A percentile compares a stretch with the other conserved stretches of the same genome.
phyloP scores from a whole-genome alignment of 2,888 invertebrate genomes.

The Pelosia muscerda region DNA sequence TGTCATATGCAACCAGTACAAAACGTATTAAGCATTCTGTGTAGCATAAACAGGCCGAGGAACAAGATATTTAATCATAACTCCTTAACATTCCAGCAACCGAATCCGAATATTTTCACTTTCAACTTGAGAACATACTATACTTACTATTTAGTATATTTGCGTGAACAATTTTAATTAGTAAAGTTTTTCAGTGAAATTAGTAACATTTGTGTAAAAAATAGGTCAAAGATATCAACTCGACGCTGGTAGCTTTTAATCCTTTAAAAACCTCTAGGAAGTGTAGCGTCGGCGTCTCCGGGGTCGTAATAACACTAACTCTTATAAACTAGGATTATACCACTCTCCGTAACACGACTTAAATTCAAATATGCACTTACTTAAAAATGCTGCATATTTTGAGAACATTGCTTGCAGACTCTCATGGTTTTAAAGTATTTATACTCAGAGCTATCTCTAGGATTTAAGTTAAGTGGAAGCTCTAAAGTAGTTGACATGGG shows the following conservation, averaged over 20 bases:
- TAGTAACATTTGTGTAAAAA: conserved; percentile 41
- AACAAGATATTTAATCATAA: conserved; percentile 15
- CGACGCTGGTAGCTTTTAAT: conserved; percentile 62
- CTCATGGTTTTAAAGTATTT: neutral
- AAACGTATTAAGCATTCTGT: neutral
- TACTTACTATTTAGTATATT: conserved; percentile 3
- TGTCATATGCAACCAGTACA: neutral
- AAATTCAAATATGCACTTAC: conserved; percentile 71
- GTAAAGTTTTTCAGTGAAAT: conserved; percentile 19
- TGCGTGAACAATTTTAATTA: conserved; percentile 25
- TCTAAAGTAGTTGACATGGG: neutral
- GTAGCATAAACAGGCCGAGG: neutral
- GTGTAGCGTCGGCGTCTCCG: conserved; percentile 63
- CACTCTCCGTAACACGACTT: conserved; percentile 68
- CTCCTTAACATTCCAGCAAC: neutral
- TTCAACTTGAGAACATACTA: neutral
- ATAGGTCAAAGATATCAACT: conserved; percentile 50
- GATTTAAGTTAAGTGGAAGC: neutral
- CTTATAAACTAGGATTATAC: conserved; percentile 74
- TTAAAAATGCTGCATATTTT: conserved; percentile 64
- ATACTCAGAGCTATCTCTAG: neutral
- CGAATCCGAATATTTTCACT: conserved; percentile 4
- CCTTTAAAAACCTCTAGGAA: conserved; percentile 65
- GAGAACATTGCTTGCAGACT: conserved; percentile 43
- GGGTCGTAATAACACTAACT: conserved; percentile 74